Conservation (phyloP, 1,140 invertebrate species). For the Yoshiicerus persimilis region DNA sequence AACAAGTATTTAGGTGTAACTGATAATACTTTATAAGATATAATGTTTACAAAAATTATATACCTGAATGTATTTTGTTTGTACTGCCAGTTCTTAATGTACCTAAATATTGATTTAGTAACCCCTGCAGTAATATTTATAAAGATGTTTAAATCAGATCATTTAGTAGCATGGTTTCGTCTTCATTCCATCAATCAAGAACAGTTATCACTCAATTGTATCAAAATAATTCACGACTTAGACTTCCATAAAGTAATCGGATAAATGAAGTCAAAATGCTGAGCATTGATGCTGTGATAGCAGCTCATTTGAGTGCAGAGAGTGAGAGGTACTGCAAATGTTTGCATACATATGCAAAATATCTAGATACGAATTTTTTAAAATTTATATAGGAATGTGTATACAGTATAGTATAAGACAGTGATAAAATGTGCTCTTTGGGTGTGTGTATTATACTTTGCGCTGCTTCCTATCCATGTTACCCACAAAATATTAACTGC, state of each 20-base stretch:
- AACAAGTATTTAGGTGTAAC: too few species aligned
- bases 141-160: background rate
- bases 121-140: background rate
- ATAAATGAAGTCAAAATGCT: background rate
- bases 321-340: background rate
- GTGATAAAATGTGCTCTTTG: too few species aligned
- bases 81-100: background rate
- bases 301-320: background rate
- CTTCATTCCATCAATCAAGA: slow-evolving; percentile 15
- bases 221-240: background rate
- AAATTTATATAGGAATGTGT: too few species aligned
- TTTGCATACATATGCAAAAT: too few species aligned
- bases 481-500: too few species aligned
- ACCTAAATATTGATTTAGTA: background rate
- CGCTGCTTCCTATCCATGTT: too few species aligned
- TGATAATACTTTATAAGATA: background rate
- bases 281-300: background rate
- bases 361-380: too few species aligned
- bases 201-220: background rate
- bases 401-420: too few species aligned
- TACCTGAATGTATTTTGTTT: background rate
- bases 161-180: background rate
- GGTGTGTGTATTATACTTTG: too few species aligned
- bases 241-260: background rate
- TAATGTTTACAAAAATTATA: too few species aligned